Evolutionary conservation across 2,113 vertebrate species (phyloP).

Genomic region (Bostrychus sinensis): DNA sequence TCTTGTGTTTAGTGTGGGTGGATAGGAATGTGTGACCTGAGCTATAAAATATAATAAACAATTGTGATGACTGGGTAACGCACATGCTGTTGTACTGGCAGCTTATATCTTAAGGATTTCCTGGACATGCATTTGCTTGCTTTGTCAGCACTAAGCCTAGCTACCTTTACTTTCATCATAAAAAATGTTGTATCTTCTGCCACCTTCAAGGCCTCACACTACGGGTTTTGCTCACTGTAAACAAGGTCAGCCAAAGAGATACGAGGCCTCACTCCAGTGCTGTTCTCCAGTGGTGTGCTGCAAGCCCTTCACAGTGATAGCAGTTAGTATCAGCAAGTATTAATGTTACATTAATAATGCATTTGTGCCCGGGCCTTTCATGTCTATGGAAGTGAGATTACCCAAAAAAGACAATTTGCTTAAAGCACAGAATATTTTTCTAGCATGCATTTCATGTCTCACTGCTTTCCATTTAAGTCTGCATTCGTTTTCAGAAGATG

Average conservation of each 20-base stretch:
- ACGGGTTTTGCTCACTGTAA: slow-evolving; percentile 10
- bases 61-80: background rate
- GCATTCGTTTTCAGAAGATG: slow-evolving; percentile 48
- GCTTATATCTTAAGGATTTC: slow-evolving; percentile 1
- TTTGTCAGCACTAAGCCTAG: slow-evolving; percentile 17
- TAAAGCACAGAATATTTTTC: slow-evolving; percentile 37
- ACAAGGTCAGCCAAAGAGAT: slow-evolving; percentile 43
- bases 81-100: background rate
- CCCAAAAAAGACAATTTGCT: slow-evolving; percentile 34
- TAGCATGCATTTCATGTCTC: slow-evolving; percentile 56
- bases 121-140: slow-evolving; percentile 1
- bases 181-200: slow-evolving; percentile 10
- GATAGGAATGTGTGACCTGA: background rate
- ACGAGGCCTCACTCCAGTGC: slow-evolving; percentile 4
- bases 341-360: slow-evolving; percentile 23
- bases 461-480: slow-evolving; percentile 53
- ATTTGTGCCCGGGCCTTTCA: slow-evolving; percentile 21
- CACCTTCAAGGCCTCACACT: slow-evolving; percentile 20
- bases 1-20: background rate
- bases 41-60: background rate
- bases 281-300: slow-evolving; percentile 14
- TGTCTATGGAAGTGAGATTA: slow-evolving; percentile 22
- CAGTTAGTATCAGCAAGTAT: slow-evolving; percentile 27
- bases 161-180: slow-evolving; percentile 27
- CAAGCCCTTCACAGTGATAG: slow-evolving; percentile 6